phyloP scores from a whole-genome alignment of 2,888 invertebrate species.

The Blera fallax region DNA sequence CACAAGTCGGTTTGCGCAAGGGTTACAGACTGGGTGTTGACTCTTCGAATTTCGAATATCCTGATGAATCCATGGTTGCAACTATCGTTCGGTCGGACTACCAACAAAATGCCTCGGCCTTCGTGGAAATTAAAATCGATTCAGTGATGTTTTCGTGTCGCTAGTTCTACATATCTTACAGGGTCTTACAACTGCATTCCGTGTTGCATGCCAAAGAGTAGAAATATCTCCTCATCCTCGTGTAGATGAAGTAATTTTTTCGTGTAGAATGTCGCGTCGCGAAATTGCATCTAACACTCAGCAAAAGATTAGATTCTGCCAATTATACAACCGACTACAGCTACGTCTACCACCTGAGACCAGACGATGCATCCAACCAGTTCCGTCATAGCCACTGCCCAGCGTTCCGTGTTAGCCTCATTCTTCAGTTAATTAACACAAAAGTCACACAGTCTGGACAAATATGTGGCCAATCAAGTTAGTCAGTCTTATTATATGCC shows the following conservation, averaged over 20 bases:
- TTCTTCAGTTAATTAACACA: slow-evolving; percentile 55
- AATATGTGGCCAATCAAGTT: slow-evolving; percentile 66
- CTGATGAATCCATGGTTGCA: no score
- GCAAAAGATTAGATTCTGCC: background rate
- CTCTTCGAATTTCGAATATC: no score
- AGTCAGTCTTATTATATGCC: slow-evolving; percentile 58
- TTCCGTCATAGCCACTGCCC: background rate
- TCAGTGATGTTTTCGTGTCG: background rate
- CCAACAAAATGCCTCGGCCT: no score
- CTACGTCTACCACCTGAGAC: slow-evolving; percentile 27
- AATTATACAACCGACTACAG: slow-evolving; percentile 3
- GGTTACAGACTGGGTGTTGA: no score
- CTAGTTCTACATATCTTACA: background rate
- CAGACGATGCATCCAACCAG: background rate
- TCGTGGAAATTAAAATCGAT: no score
- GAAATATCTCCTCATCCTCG: background rate
- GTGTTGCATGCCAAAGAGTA: background rate
- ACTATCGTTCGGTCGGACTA: no score
- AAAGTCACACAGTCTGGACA: slow-evolving; percentile 49
- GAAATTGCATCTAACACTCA: background rate
- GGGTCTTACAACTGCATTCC: background rate
- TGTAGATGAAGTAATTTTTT: background rate
- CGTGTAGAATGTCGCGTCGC: background rate
- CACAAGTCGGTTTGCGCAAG: no score
- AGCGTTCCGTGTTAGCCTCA: background rate